These are phyloP conservation scores for Tuta absoluta DNA, from an alignment of 2,888 invertebrate genomes.

Conservation along the genomic window DNA sequence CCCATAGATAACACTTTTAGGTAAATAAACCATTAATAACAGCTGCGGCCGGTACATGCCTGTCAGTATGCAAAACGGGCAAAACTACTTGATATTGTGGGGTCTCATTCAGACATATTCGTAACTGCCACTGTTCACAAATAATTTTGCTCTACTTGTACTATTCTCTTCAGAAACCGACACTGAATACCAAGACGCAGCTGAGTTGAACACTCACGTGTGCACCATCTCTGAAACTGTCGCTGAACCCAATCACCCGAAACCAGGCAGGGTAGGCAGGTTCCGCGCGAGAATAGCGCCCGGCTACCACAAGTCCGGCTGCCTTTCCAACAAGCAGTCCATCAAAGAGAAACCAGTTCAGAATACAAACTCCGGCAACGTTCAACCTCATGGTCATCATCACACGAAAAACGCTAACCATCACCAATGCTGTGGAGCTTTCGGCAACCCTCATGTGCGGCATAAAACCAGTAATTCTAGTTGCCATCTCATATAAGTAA, in stretches of 20 bases:
- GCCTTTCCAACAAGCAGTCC: slow-evolving; percentile 49
- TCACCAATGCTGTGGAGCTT: slow-evolving; percentile 77
- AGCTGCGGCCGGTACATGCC: too few relatives aligned
- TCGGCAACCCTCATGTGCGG: slow-evolving; percentile 73
- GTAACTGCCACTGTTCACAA: too few relatives aligned
- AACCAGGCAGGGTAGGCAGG: slow-evolving; percentile 66
- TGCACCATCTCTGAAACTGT: slow-evolving; percentile 52
- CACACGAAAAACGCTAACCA: slow-evolving; percentile 74
- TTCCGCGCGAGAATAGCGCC: slow-evolving; percentile 70
- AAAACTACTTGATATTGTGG: too few relatives aligned
- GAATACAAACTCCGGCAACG: slow-evolving; percentile 46
- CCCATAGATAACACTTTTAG: too few relatives aligned
- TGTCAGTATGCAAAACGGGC: too few relatives aligned
- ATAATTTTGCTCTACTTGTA: not conserved
- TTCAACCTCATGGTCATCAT: slow-evolving; percentile 69
- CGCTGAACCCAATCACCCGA: slow-evolving; percentile 47
- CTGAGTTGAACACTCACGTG: slow-evolving; percentile 50
- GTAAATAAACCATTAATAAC: too few relatives aligned
- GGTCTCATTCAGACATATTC: too few relatives aligned
- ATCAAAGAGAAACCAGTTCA: slow-evolving; percentile 49
- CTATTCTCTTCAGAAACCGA: slow-evolving; percentile 61
- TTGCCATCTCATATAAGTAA: slow-evolving; percentile 66
- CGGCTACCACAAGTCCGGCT: slow-evolving; percentile 58
- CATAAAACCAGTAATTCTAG: slow-evolving; percentile 69
- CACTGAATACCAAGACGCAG: slow-evolving; percentile 67